Base-by-base conservation (phyloP, 2,888 invertebrate genomes). In the Drymonia ruficornis region DNA sequence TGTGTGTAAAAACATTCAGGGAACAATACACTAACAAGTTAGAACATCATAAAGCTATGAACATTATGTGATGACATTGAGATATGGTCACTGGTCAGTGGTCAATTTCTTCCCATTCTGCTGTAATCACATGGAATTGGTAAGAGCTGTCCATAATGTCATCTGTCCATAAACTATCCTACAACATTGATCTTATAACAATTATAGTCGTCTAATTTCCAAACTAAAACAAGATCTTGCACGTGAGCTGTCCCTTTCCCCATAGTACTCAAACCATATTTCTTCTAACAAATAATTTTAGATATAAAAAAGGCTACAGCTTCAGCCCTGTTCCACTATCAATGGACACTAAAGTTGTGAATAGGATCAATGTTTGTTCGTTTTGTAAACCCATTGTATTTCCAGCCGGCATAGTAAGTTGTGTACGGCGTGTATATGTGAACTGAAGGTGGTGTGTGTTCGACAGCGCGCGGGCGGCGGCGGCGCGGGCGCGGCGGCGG, bases 391-490 rank as follows among this genome's bases (percentile, higher is more conserved):
- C 36, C 3, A 31, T 31, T n/a, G n/a, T n/a, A n/a, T 36, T 36
- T 36, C 13, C 36, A 36, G 36, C 36, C 36, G 36, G 36, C 36
- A 36, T 36, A 36, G 36, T 36, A 36, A 36, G 36, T 36, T n/a
- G 13, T 36, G 36, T n/a, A n/a, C n/a, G 36, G 36, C n/a, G n/a
- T n/a, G n/a, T n/a, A 54, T 34, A 36, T 49, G 28, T 48, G 52
- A 54, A 70, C 55, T 63, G 64, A 64, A 50, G 56, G 18, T 52
- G 31, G 47, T 67, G 53, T 69, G 52, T 57, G 19, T 59, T 62
- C 65, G 67, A 62, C 71, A 69, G 68, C 67, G 51, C 63, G 53
- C 56, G 71, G 51, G 38, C 31, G 65, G 56, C 64, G 67, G 52
- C 56, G 69, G 62, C 56, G 51, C 48, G 58, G 52, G 56, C 53